Conservation (phyloP, 2,888 invertebrate genomes). For the Mactromeris polynyma region DNA sequence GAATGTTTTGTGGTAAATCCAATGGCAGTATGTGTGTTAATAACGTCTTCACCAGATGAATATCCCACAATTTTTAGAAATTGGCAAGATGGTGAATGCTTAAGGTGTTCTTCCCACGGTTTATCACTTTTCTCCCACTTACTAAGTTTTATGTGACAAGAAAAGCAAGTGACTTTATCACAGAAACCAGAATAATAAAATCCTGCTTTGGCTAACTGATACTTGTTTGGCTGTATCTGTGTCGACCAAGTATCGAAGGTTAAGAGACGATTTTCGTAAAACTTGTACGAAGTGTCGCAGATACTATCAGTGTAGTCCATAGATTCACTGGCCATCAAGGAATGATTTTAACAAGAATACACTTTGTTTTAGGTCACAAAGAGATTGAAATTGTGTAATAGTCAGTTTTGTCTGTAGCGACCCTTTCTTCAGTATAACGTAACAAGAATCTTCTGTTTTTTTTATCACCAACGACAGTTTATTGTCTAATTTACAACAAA, state of each 20-base stretch:
- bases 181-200: conserved; percentile 18
- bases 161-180: conserved; percentile 27
- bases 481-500: conserved; percentile 20
- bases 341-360: not conserved
- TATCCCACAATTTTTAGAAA: no score
- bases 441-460: conserved; percentile 15
- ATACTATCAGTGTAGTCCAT: conserved; percentile 3
- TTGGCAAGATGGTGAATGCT: no score
- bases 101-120: no score
- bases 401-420: conserved; percentile 14
- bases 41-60: no score
- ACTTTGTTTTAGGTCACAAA: conserved; percentile 33
- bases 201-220: conserved; percentile 19
- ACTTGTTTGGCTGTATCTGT: conserved; percentile 28
- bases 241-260: conserved; percentile 19
- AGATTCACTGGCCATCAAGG: conserved; percentile 23
- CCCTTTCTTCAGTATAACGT: conserved; percentile 29
- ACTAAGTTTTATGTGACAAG: not conserved
- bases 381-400: conserved; percentile 6
- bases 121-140: no score
- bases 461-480: no score
- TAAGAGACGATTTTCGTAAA: not conserved
- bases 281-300: not conserved
- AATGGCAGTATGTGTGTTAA: no score
- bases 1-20: no score